Evolutionary conservation across 2,113 vertebrate genomes (phyloP).

Genomic region (Platysternon megacephalum): DNA sequence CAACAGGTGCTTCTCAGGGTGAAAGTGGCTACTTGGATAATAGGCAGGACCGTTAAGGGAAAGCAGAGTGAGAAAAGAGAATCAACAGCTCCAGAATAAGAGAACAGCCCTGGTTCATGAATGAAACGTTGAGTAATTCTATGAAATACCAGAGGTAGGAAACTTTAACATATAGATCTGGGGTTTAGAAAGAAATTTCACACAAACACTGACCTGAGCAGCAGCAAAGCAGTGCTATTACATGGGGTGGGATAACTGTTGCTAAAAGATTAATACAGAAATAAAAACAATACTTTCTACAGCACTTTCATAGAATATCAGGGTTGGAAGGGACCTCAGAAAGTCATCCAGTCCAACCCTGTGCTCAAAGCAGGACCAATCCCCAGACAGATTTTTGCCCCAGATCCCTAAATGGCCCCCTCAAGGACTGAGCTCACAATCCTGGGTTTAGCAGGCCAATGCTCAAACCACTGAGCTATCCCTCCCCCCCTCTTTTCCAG

Average conservation of each 20-base stretch:
- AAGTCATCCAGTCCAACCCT: too few species aligned
- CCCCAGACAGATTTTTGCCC: too few species aligned
- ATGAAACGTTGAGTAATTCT: conserved; percentile 38
- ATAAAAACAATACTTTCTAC: conserved; percentile 42
- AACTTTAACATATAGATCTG: conserved; percentile 36
- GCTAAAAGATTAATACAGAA: conserved; percentile 64
- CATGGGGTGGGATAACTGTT: not conserved
- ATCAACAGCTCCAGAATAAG: not conserved
- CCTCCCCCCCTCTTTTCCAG: too few species aligned
- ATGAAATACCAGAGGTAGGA: conserved; percentile 34
- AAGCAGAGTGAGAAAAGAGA: not conserved
- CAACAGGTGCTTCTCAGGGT: not conserved
- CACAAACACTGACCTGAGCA: conserved; percentile 12
- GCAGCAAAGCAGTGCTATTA: conserved; percentile 41
- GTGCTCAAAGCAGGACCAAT: too few species aligned
- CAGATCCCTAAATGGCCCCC: too few species aligned
- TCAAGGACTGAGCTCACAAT: too few species aligned
- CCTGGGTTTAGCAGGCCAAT: too few species aligned
- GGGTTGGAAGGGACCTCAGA: too few species aligned
- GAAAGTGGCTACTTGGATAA: not conserved
- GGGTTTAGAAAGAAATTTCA: conserved; percentile 32
- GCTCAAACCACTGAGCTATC: too few species aligned
- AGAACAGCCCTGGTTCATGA: conserved; percentile 1
- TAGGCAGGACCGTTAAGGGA: not conserved
- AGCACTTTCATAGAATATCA: too few species aligned